Conservation (phyloP, 2,797 vertebrate genomes). For the Lithobates sylvaticus region DNA sequence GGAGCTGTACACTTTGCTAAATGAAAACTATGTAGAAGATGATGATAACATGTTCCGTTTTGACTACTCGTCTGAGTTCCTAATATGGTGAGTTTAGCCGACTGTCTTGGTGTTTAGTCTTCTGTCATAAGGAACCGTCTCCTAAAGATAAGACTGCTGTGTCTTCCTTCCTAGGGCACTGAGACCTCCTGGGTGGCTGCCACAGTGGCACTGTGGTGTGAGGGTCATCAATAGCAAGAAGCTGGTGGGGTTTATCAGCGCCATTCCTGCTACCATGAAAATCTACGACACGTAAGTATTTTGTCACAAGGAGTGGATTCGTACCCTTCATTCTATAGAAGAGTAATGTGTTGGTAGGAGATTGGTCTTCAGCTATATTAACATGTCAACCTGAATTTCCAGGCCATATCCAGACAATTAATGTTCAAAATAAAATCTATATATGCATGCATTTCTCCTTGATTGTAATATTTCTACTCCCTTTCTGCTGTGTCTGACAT, state of each 20-base stretch:
- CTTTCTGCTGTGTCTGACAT: too few relatives aligned
- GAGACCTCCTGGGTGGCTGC: constrained; percentile 95
- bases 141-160: background rate
- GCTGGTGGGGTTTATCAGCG: constrained; percentile 97
- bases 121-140: background rate
- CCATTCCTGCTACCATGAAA: constrained; percentile 92
- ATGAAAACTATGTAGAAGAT: constrained; percentile 98
- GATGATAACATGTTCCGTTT: constrained; percentile 99
- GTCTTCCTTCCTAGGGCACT: constrained; percentile 83
- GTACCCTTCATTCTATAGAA: too few relatives aligned
- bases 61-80: constrained; percentile 97
- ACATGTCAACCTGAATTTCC: too few relatives aligned
- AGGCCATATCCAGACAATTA: too few relatives aligned
- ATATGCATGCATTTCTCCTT: too few relatives aligned
- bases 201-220: constrained; percentile 98
- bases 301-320: too few relatives aligned
- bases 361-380: too few relatives aligned
- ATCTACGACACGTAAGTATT: constrained; percentile 92
- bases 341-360: too few relatives aligned
- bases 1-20: constrained; percentile 96
- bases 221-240: constrained; percentile 96
- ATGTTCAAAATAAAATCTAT: too few relatives aligned
- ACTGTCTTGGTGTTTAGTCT: background rate
- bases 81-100: constrained; percentile 88
- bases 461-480: too few relatives aligned